phyloP scores from a whole-genome alignment of 1,140 invertebrate genomes.

The Colletes gigas region DNA sequence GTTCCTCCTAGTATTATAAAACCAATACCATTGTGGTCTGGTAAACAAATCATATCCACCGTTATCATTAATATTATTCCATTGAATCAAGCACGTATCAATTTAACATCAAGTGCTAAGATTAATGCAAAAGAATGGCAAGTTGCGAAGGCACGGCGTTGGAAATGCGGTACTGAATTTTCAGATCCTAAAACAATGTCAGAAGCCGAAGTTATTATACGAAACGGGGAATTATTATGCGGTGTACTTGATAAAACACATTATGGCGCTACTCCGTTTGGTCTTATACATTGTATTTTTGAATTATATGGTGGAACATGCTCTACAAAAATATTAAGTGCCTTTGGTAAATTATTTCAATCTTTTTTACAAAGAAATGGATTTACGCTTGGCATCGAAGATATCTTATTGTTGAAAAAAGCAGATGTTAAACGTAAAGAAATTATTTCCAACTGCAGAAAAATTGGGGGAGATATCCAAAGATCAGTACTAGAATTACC shows the following conservation, averaged over 20 bases:
- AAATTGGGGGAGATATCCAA: slow-evolving; percentile 85
- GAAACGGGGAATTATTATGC: slow-evolving; percentile 92
- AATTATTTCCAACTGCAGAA: slow-evolving; percentile 86
- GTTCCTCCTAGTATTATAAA: slow-evolving; percentile 95
- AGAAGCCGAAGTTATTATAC: slow-evolving; percentile 95
- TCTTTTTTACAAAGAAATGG: slow-evolving; percentile 93
- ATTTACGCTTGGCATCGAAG: slow-evolving; percentile 97
- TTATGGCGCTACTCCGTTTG: slow-evolving; percentile 96
- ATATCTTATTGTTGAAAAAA: slow-evolving; percentile 91
- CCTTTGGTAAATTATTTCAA: slow-evolving; percentile 96
- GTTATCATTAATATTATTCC: slow-evolving; percentile 94
- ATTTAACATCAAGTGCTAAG: slow-evolving; percentile 91
- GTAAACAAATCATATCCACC: slow-evolving; percentile 96
- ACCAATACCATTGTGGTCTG: slow-evolving; percentile 95
- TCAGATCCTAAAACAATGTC: slow-evolving; percentile 86
- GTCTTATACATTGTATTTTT: slow-evolving; percentile 95
- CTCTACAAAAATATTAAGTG: slow-evolving; percentile 91
- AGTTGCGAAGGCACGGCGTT: slow-evolving; percentile 79
- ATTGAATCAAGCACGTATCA: slow-evolving; percentile 86
- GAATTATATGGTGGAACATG: slow-evolving; percentile 95
- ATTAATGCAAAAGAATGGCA: slow-evolving; percentile 91
- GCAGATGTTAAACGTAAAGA: slow-evolving; percentile 88
- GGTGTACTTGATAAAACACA: slow-evolving; percentile 99
- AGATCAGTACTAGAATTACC: slow-evolving; percentile 87
- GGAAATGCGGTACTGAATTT: slow-evolving; percentile 84